phyloP scores from a whole-genome alignment of 1,140 invertebrate genomes.

The Heliothis virescens region DNA sequence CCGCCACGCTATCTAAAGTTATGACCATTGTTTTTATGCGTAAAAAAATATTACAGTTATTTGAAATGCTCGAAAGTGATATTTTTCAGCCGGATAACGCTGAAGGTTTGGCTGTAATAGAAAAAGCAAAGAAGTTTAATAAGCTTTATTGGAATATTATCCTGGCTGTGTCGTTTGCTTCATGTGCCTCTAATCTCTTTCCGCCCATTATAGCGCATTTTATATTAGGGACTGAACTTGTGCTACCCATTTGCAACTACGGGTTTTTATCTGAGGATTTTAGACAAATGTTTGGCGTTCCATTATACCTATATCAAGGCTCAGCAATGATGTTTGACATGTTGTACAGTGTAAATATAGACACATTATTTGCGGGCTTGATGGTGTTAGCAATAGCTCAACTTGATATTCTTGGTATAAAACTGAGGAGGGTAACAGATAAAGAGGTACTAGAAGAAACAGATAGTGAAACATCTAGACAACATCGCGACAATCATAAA shows the following conservation, averaged over 20 bases:
- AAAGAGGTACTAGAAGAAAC: constrained; percentile 39
- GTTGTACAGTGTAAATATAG: constrained; percentile 67
- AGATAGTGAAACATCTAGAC: constrained; percentile 12
- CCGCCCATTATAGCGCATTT: constrained; percentile 64
- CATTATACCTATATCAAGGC: constrained; percentile 69
- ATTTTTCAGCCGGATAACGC: constrained; percentile 65
- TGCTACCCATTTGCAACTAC: constrained; percentile 65
- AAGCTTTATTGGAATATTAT: constrained; percentile 68
- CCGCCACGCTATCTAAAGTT: constrained; percentile 65
- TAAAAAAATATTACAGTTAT: constrained; percentile 64
- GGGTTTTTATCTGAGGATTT: constrained; percentile 65
- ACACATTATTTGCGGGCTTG: constrained; percentile 70
- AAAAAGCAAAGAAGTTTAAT: constrained; percentile 67
- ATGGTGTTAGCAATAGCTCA: constrained; percentile 71
- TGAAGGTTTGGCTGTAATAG: constrained; percentile 59
- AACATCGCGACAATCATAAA: background rate
- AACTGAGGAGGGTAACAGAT: constrained; percentile 51
- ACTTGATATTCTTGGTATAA: constrained; percentile 68
- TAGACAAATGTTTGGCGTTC: constrained; percentile 62
- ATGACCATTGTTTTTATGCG: constrained; percentile 63
- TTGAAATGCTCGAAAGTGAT: constrained; percentile 65
- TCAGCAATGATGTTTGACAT: constrained; percentile 70
- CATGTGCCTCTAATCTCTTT: constrained; percentile 56
- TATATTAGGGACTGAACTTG: constrained; percentile 55
- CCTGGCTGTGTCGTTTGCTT: constrained; percentile 58